Evolutionary conservation across 2,888 invertebrate genomes (phyloP), one percentile per base, ranked within the genome.

Genomic region (Macrophya annulata): DNA sequence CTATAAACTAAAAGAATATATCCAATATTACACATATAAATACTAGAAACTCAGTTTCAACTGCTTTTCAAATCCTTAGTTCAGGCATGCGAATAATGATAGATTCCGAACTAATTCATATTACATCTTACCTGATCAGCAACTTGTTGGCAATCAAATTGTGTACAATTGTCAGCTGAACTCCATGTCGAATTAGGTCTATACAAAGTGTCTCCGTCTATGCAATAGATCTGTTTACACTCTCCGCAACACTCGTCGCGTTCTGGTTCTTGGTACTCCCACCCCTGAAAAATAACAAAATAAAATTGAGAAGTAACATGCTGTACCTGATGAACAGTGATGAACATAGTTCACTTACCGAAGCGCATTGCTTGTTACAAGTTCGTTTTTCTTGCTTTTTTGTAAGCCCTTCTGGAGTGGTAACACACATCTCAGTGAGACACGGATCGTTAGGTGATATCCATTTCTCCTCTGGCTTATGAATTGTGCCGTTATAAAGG

Each of bases 161-260:
- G 94, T 0, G 96, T 96, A 91, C 97, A 97, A 90, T 96, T 96
- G 91, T 96, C 96, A 0, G 91, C 87, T 0, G 96, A 96, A 9
- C 92, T 91, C 97, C 97, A 97, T 0, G 92, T 93, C 0, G 94
- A 92, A n/a, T 95, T 95, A 0, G 95, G 94, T 40, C 93, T 89
- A 74, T 95, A 94, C 0, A 95, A 88, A 0, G 92, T 90, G 0
- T 94, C 95, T 0, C 94, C 95, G 2, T 95, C 92, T 0, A 96
- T 90, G 85, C 97, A 97, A 37, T 94, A 93, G 0, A 93, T 93
- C 91, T 96, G 96, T 59, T 94, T 93, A 88, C 97, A 97, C 71
- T 93, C 94, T 0, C 97, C 97, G 89, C 97, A 97, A 92, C 97
- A 97, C 25, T 91, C 91, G 0, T 86, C 87, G 31, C 86, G 71